Conservation (phyloP, 1,140 invertebrate genomes). For the Leptinotarsa texana region DNA sequence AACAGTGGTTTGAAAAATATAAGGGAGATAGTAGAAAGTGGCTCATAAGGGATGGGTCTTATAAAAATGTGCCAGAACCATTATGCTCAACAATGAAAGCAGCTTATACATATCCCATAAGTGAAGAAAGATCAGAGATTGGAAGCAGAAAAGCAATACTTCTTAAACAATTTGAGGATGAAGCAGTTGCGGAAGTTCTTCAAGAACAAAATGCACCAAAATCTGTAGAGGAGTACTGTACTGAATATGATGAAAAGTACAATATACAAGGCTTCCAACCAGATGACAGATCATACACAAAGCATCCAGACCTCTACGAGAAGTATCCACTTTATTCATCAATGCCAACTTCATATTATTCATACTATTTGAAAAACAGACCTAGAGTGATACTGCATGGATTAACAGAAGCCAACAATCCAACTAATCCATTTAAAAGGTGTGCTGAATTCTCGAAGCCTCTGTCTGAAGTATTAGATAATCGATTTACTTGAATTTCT, state of each 20-base stretch:
- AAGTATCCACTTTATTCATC: slow-evolving; percentile 23
- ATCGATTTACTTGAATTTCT: slow-evolving; percentile 10
- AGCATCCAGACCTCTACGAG: slow-evolving; percentile 3
- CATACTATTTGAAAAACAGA: not conserved
- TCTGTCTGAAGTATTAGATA: slow-evolving; percentile 15
- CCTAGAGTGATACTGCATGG: not conserved
- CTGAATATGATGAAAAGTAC: slow-evolving; percentile 24
- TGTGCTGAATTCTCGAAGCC: slow-evolving; percentile 12
- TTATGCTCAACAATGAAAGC: slow-evolving; percentile 24
- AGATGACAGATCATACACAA: slow-evolving; percentile 9
- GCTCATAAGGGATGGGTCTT: slow-evolving; percentile 25
- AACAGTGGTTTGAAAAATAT: slow-evolving; percentile 25
- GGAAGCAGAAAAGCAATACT: slow-evolving; percentile 3
- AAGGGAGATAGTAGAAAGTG: slow-evolving; percentile 29
- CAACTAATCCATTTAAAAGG: slow-evolving; percentile 1
- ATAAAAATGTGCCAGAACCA: not conserved
- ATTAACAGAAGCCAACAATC: not conserved
- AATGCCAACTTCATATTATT: slow-evolving; percentile 6
- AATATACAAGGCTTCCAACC: slow-evolving; percentile 18
- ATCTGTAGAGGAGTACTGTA: slow-evolving; percentile 23
- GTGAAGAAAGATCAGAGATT: slow-evolving; percentile 1
- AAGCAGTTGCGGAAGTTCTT: slow-evolving; percentile 15
- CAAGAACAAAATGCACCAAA: slow-evolving; percentile 6
- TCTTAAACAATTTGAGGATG: slow-evolving; percentile 18
- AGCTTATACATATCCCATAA: slow-evolving; percentile 4